phyloP scores from a whole-genome alignment of 2,888 invertebrate species.

The Pterobdella sp. region DNA sequence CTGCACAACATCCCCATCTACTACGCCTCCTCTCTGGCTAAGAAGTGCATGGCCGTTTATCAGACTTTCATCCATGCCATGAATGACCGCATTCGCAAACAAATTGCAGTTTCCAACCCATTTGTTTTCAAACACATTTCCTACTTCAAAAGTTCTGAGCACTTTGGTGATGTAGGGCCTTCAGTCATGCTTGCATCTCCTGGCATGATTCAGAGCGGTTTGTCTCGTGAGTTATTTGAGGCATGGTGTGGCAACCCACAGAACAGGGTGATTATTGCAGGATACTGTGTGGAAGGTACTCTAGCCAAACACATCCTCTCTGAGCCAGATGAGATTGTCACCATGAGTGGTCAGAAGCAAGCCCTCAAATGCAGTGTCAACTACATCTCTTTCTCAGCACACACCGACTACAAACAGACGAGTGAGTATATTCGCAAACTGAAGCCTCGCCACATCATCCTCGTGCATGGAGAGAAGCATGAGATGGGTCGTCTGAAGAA shows the following conservation, averaged over 20 bases:
- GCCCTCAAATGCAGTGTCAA: slow-evolving; percentile 95
- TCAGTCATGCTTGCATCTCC: slow-evolving; percentile 99
- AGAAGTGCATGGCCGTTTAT: slow-evolving; percentile 99
- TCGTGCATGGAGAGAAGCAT: slow-evolving; percentile 97
- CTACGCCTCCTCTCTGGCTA: slow-evolving; percentile 95
- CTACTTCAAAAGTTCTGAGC: slow-evolving; percentile 76
- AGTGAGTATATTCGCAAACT: slow-evolving; percentile 89
- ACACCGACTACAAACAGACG: slow-evolving; percentile 95
- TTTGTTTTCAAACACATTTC: slow-evolving; percentile 93
- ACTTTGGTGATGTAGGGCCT: slow-evolving; percentile 97
- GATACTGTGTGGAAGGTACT: slow-evolving; percentile 61
- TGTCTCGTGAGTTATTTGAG: slow-evolving; percentile 93
- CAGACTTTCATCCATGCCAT: slow-evolving; percentile 98
- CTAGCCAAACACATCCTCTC: slow-evolving; percentile 71
- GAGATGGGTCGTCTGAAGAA: slow-evolving; percentile 95
- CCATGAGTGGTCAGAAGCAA: slow-evolving; percentile 88
- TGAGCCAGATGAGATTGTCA: slow-evolving; percentile 92
- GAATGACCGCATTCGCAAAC: slow-evolving; percentile 91
- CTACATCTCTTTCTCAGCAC: slow-evolving; percentile 98
- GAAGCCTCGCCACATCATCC: slow-evolving; percentile 87
- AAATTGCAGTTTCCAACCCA: slow-evolving; percentile 95
- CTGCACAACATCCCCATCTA: slow-evolving; percentile 97
- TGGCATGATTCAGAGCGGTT: slow-evolving; percentile 98
- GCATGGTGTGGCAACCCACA: slow-evolving; percentile 96
- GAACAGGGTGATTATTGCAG: slow-evolving; percentile 96